phyloP scores from a whole-genome alignment of 2,888 invertebrate species.

The Hanleya hanleyi region DNA sequence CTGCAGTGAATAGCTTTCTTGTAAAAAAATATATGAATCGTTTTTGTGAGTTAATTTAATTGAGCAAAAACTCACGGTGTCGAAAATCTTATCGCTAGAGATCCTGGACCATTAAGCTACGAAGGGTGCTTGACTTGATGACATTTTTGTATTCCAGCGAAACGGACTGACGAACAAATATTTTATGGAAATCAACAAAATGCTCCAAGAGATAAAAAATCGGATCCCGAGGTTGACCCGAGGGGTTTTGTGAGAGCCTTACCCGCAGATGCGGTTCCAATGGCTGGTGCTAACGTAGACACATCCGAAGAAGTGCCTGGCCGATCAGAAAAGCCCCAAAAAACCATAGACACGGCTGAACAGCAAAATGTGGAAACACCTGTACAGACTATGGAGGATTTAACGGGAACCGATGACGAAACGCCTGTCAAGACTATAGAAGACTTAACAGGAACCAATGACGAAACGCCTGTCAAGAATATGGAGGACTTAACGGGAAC shows the following conservation, averaged over 20 bases:
- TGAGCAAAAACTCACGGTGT: too few species aligned
- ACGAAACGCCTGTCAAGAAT: background rate
- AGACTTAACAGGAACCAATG: background rate
- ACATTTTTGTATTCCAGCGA: too few species aligned
- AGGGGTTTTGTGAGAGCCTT: background rate
- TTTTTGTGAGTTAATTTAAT: too few species aligned
- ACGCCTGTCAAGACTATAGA: background rate
- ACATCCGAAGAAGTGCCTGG: too few species aligned
- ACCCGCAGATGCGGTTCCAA: background rate
- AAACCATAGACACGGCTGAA: background rate
- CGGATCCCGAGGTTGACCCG: conserved; percentile 11
- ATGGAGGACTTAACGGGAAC: background rate
- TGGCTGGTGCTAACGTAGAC: background rate
- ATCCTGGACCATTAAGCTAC: too few species aligned
- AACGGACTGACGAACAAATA: conserved; percentile 16
- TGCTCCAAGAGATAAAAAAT: conserved; percentile 19
- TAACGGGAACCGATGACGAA: too few species aligned
- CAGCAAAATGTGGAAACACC: too few species aligned
- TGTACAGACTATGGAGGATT: background rate
- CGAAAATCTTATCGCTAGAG: too few species aligned
- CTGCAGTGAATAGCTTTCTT: too few species aligned
- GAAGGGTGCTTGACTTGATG: too few species aligned
- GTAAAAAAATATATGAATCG: too few species aligned
- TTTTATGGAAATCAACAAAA: conserved; percentile 28
- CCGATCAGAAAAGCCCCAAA: too few species aligned